phyloP scores from a whole-genome alignment of 2,797 vertebrate genomes.

The Clarias fuscus region DNA sequence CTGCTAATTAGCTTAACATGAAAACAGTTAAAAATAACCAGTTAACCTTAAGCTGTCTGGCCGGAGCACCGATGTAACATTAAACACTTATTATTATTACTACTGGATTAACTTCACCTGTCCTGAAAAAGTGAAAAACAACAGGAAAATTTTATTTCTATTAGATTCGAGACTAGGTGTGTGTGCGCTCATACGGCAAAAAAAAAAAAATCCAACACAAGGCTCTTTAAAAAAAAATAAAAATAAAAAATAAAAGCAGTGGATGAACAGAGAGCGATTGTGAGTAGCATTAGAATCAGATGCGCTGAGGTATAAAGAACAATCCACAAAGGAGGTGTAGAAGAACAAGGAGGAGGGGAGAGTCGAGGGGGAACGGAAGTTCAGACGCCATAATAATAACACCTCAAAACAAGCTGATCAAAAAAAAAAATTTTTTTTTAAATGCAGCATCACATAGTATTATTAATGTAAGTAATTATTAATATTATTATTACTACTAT shows the following conservation, averaged over 20 bases:
- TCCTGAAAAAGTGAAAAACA: too few species aligned
- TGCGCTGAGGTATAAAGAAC: background rate
- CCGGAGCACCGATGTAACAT: background rate
- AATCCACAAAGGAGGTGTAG: background rate
- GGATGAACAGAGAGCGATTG: background rate
- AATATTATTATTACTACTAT: too few species aligned
- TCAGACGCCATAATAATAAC: background rate
- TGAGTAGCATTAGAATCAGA: constrained; percentile 18
- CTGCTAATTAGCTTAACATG: too few species aligned
- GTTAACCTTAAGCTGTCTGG: background rate
- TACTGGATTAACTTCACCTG: background rate
- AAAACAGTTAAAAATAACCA: too few species aligned
- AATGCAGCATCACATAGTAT: too few species aligned
- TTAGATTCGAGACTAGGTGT: background rate
- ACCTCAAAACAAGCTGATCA: background rate
- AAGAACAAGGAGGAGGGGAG: background rate
- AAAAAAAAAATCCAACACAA: too few species aligned
- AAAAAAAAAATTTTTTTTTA: background rate
- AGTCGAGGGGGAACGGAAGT: background rate
- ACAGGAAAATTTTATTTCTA: background rate
- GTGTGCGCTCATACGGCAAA: background rate
- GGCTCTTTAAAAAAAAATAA: background rate
- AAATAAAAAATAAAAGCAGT: too few species aligned
- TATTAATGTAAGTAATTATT: too few species aligned
- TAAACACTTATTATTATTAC: background rate